A percentile compares a stretch with the other conserved stretches of the same genome.
Evolutionary conservation across 2,113 vertebrate species (phyloP).

Genomic region (Labeo rohita): DNA sequence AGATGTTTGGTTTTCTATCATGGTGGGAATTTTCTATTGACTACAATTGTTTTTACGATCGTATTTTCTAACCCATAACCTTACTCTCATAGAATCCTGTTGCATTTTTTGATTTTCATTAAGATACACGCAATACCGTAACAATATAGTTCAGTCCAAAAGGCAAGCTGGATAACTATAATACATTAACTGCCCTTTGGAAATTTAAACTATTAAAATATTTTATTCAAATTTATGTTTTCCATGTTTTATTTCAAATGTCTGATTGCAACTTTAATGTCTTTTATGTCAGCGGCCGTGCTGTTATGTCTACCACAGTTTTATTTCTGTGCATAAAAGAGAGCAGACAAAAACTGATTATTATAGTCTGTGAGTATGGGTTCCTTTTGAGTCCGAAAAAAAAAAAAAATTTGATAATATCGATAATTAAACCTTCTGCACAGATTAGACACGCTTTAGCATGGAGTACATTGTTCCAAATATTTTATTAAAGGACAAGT

Average conservation of each 20-base stretch:
- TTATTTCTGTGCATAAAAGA: not conserved
- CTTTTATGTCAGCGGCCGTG: not conserved
- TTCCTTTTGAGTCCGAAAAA: not conserved
- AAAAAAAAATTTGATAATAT: too few species aligned
- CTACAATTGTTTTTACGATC: not conserved
- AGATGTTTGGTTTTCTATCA: conserved; percentile 4
- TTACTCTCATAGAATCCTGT: too few species aligned
- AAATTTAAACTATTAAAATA: too few species aligned
- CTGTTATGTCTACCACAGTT: not conserved
- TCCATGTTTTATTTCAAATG: not conserved
- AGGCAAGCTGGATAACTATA: not conserved
- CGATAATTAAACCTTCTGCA: not conserved
- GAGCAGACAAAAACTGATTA: not conserved
- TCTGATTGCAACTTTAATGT: not conserved
- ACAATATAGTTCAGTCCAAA: not conserved
- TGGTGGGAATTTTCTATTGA: not conserved
- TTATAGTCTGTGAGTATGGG: not conserved
- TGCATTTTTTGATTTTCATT: too few species aligned
- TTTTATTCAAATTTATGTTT: not conserved
- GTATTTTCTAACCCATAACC: not conserved
- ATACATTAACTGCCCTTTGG: too few species aligned
- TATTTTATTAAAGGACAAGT: not conserved
- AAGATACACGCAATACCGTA: not conserved
- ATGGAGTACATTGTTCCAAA: not conserved
- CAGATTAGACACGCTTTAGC: not conserved